These are phyloP conservation scores for Sarcophaga carnaria DNA, from an alignment of 2,888 invertebrate species.

Conservation along the genomic window DNA sequence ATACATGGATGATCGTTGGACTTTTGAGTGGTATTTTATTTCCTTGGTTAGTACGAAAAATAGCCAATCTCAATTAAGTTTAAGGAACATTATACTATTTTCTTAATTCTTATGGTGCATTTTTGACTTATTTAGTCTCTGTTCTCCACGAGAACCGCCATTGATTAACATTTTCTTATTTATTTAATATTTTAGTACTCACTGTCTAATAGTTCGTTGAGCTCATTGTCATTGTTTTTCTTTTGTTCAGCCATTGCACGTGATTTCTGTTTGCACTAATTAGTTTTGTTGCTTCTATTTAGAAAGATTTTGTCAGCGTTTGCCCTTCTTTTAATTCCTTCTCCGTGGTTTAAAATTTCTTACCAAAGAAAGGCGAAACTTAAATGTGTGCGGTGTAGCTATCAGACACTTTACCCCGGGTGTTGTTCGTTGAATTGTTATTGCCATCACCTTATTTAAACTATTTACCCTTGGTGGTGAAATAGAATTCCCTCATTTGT, in stretches of 20 bases:
- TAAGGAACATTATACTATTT: constrained; percentile 66
- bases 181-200: constrained; percentile 75
- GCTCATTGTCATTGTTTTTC: constrained; percentile 84
- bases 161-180: not conserved
- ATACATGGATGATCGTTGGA: constrained; percentile 50
- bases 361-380: constrained; percentile 31
- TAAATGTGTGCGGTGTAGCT: constrained; percentile 49
- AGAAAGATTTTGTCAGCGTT: constrained; percentile 39
- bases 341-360: constrained; percentile 24
- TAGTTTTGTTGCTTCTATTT: constrained; percentile 6
- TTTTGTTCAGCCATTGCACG: constrained; percentile 76
- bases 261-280: constrained; percentile 51
- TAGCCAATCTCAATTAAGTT: not conserved
- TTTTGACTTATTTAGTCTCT: constrained; percentile 63
- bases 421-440: constrained; percentile 33
- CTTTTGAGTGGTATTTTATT: constrained; percentile 13
- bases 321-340: constrained; percentile 23
- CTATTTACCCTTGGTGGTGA: not conserved
- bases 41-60: not conserved
- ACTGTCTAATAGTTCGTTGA: constrained; percentile 90
- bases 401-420: constrained; percentile 38
- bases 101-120: too few relatives aligned
- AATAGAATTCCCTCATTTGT: not conserved
- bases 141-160: constrained; percentile 1
- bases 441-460: constrained; percentile 3